phyloP scores from a whole-genome alignment of 2,113 vertebrate species.

The Lanius collurio region DNA sequence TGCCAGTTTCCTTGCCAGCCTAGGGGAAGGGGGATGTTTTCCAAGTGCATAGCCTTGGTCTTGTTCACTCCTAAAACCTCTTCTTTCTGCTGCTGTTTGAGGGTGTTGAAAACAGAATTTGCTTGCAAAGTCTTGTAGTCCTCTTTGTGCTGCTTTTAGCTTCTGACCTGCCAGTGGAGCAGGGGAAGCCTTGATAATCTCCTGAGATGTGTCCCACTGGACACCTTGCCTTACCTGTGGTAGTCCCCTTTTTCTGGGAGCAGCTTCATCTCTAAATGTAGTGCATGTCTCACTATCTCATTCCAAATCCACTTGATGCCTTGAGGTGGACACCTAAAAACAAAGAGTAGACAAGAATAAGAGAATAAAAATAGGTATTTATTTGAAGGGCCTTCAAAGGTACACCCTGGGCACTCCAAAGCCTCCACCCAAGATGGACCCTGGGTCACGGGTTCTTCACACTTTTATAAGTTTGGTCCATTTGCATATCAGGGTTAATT shows the following conservation, averaged over 20 bases:
- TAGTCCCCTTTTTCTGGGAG: background rate
- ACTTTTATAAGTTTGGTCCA: too few species aligned
- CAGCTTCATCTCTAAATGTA: background rate
- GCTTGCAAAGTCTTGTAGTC: background rate
- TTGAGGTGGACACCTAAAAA: too few species aligned
- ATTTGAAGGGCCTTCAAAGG: too few species aligned
- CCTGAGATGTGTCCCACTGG: background rate
- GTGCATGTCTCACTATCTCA: background rate
- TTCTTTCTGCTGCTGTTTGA: background rate
- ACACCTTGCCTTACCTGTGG: background rate
- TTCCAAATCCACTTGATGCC: background rate
- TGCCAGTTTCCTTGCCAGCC: background rate
- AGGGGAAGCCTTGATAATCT: background rate
- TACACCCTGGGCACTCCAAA: too few species aligned
- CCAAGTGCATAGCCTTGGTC: background rate
- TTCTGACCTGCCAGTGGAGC: background rate
- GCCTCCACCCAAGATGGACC: too few species aligned
- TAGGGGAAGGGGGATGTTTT: background rate
- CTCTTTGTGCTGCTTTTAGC: background rate
- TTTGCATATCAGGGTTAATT: too few species aligned
- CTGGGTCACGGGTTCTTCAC: too few species aligned
- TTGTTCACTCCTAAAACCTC: background rate
- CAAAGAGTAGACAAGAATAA: too few species aligned
- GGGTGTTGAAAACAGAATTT: background rate
- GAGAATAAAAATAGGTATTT: too few species aligned